A percentile compares a stretch with the other conserved stretches of the same genome.
Conservation (phyloP, 2,888 invertebrate species). For the Eurytoma adleriae region DNA sequence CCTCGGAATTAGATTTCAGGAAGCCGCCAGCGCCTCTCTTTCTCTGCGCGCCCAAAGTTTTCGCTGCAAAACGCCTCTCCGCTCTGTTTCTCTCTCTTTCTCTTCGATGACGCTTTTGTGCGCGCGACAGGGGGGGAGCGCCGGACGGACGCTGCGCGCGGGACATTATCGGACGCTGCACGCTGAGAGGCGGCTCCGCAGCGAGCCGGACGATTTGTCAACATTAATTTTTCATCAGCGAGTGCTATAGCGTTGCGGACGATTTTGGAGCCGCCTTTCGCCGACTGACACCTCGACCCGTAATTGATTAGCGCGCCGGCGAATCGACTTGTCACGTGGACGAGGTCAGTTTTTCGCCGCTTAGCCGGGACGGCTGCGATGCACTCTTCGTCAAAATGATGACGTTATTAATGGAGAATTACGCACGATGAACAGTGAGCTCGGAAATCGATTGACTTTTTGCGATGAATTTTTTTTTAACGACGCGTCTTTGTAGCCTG, state of each 20-base stretch:
- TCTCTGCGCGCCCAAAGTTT: conserved; percentile 53
- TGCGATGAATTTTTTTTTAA: not conserved
- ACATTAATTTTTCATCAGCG: conserved; percentile 53
- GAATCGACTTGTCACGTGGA: conserved; percentile 14
- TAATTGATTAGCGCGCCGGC: conserved; percentile 37
- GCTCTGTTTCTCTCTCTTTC: not conserved
- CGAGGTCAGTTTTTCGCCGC: conserved; percentile 22
- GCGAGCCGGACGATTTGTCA: conserved; percentile 41
- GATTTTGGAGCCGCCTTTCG: not conserved
- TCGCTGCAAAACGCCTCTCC: conserved; percentile 51
- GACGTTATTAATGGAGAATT: conserved; percentile 44
- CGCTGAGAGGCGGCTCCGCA: not conserved
- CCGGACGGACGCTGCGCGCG: conserved; percentile 20
- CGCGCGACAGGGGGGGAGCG: not conserved
- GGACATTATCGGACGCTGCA: not conserved
- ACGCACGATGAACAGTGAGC: conserved; percentile 15
- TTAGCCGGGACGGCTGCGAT: not conserved
- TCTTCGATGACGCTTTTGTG: not conserved
- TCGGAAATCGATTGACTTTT: not conserved
- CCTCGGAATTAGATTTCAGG: conserved; percentile 68
- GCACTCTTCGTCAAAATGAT: conserved; percentile 8
- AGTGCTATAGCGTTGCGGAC: not conserved
- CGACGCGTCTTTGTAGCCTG: not conserved
- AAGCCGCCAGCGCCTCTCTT: conserved; percentile 56
- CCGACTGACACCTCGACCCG: conserved; percentile 12